A percentile compares a stretch with the other conserved stretches of the same genome.
phyloP scores from a whole-genome alignment of 2,888 invertebrate genomes.

The Volucella bombylans region DNA sequence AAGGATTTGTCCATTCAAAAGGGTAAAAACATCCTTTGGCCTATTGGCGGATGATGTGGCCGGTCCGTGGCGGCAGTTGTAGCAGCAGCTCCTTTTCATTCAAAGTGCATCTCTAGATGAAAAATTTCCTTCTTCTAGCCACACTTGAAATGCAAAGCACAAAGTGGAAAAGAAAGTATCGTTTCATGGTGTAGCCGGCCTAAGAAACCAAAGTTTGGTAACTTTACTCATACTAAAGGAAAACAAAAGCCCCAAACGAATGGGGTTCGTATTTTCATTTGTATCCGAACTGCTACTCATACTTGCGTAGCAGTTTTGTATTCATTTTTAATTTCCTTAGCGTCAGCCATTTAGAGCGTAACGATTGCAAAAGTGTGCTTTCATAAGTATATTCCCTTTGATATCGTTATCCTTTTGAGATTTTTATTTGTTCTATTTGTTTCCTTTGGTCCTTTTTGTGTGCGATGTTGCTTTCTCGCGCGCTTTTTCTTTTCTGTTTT shows the following conservation, averaged over 20 bases:
- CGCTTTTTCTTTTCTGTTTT: neutral
- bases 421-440: slow-evolving; percentile 43
- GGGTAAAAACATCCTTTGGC: slow-evolving; percentile 1
- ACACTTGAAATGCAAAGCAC: slow-evolving; percentile 38
- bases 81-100: slow-evolving; percentile 23
- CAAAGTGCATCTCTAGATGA: slow-evolving; percentile 61
- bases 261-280: neutral
- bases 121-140: slow-evolving; percentile 46
- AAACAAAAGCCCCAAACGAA: slow-evolving; percentile 53
- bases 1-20: neutral
- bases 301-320: slow-evolving; percentile 53
- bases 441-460: slow-evolving; percentile 18
- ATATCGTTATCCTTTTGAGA: slow-evolving; percentile 68
- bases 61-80: too few relatives aligned
- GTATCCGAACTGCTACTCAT: too few relatives aligned
- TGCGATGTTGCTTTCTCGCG: slow-evolving; percentile 22
- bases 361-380: slow-evolving; percentile 69
- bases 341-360: slow-evolving; percentile 69
- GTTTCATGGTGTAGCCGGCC: neutral
- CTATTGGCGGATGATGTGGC: neutral
- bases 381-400: slow-evolving; percentile 72
- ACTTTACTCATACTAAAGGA: slow-evolving; percentile 44
- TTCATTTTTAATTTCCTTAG: slow-evolving; percentile 71
- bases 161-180: slow-evolving; percentile 13
- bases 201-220: slow-evolving; percentile 36